A percentile compares a stretch with the other conserved stretches of the same genome.
These are phyloP conservation scores for Tinamus guttatus DNA, from an alignment of 2,113 vertebrate species.

Conservation along the genomic window DNA sequence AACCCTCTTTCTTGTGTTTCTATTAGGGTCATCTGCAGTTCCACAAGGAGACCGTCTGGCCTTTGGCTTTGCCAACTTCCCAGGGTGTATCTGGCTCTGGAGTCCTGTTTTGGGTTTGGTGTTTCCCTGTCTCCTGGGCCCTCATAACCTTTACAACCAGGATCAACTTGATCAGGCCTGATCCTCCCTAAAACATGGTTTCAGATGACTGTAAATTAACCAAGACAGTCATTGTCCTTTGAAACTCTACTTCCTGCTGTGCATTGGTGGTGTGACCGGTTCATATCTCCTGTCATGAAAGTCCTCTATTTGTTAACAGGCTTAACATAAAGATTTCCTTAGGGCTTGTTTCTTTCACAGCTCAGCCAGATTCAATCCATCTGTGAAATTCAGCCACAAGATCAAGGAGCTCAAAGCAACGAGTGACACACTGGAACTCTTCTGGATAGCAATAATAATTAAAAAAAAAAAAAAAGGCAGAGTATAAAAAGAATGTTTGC, in stretches of 20 bases:
- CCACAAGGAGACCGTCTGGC: background rate
- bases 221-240: background rate
- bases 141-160: background rate
- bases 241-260: background rate
- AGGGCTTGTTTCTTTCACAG: background rate
- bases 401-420: background rate
- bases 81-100: background rate
- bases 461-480: accelerated
- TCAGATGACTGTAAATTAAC: background rate
- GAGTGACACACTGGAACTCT: background rate
- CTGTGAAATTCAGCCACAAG: background rate
- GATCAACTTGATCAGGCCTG: background rate
- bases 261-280: accelerated
- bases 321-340: background rate
- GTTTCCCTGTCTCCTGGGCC: background rate
- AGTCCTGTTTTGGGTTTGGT: background rate
- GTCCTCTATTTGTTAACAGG: background rate
- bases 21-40: too few species aligned
- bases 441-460: background rate
- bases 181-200: background rate
- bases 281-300: background rate
- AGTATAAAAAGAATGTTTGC: background rate
- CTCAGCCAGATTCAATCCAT: background rate
- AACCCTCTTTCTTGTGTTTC: background rate
- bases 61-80: background rate